Evolutionary conservation across 1,140 invertebrate genomes (phyloP).

Genomic region (Bursaphelenchus mucronatus): DNA sequence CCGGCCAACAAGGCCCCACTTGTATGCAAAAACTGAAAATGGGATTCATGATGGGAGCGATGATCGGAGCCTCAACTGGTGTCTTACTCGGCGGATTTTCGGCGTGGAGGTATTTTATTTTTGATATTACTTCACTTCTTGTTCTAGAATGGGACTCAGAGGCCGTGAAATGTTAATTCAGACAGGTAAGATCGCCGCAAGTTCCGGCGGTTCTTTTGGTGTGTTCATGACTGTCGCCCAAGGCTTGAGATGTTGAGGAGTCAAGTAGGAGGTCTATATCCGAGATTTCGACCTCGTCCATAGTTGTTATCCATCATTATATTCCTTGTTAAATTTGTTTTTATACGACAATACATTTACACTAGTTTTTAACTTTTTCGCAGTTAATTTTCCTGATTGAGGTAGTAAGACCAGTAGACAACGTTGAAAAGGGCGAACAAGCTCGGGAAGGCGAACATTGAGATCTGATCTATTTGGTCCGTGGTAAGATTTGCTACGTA

Average conservation of each 20-base stretch:
- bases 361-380: not conserved
- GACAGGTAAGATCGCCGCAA: slow-evolving; percentile 39
- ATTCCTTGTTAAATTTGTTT: not conserved
- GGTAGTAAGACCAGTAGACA: slow-evolving; percentile 50
- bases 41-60: slow-evolving; percentile 49
- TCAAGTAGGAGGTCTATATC: not conserved
- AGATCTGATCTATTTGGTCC: slow-evolving; percentile 46
- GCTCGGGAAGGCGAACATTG: slow-evolving; percentile 45
- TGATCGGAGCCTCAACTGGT: slow-evolving; percentile 49
- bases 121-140: slow-evolving; percentile 7
- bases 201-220: slow-evolving; percentile 48
- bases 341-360: not conserved
- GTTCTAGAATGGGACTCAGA: slow-evolving; percentile 46
- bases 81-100: slow-evolving; percentile 38
- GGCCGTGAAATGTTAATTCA: slow-evolving; percentile 43
- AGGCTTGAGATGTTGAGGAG: slow-evolving; percentile 44
- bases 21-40: slow-evolving; percentile 51
- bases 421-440: slow-evolving; percentile 49
- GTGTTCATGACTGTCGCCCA: slow-evolving; percentile 54
- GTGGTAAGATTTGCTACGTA: slow-evolving; percentile 12
- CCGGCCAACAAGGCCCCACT: slow-evolving; percentile 32
- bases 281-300: not conserved
- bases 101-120: slow-evolving; percentile 39
- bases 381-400: slow-evolving; percentile 17
- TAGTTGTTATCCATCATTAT: slow-evolving; percentile 6